Conservation (phyloP, 2,888 invertebrate genomes). For the Ophion costatus region DNA sequence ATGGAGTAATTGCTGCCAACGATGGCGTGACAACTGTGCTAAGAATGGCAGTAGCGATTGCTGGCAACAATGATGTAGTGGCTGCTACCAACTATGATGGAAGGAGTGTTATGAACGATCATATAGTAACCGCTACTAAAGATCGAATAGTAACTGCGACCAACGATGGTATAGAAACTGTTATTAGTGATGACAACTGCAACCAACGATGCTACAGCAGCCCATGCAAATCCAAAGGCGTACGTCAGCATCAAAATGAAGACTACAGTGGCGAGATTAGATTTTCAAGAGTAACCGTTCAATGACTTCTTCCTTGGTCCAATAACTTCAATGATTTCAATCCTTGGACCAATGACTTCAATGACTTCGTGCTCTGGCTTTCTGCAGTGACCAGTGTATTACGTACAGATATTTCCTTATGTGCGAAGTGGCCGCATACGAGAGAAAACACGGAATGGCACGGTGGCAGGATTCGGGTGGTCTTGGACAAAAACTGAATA, state of each 20-base stretch:
- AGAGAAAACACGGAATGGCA: background rate
- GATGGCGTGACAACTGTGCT: too few relatives aligned
- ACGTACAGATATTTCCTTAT: background rate
- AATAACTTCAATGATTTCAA: background rate
- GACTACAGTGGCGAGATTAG: background rate
- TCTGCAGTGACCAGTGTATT: background rate
- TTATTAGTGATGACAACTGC: background rate
- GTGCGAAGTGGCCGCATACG: background rate
- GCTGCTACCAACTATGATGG: too few relatives aligned
- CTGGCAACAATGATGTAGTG: background rate
- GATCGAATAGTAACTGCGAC: background rate
- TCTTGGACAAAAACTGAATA: conserved; percentile 64
- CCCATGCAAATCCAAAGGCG: background rate
- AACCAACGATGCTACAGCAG: background rate
- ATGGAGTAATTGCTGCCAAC: too few relatives aligned
- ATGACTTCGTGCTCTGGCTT: background rate
- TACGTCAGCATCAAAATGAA: background rate
- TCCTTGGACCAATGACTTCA: background rate
- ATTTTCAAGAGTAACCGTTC: background rate
- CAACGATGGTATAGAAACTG: background rate
- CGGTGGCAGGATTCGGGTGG: background rate
- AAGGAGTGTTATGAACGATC: too few relatives aligned
- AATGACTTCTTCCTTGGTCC: background rate
- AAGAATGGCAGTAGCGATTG: too few relatives aligned
- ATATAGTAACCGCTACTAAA: too few relatives aligned